Base-by-base conservation (phyloP, 2,888 invertebrate genomes). In the Agriopis leucophaearia region DNA sequence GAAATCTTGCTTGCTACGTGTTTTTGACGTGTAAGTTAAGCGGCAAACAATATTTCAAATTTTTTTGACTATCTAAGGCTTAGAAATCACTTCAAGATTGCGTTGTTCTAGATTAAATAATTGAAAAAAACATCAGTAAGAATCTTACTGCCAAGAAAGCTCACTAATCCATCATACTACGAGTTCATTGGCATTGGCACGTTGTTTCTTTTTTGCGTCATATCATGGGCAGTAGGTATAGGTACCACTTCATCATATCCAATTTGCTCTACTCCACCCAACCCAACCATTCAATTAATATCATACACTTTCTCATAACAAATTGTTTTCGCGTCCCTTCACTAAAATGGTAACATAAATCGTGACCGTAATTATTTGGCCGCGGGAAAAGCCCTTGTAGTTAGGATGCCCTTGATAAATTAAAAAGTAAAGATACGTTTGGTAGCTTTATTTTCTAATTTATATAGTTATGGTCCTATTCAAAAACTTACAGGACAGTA, bases 291-390 rank as follows among this genome's bases (percentile, higher is more conserved):
- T 75, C 77, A 77, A 80, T 80, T 77, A 76, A 64, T 68, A 64
- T 59, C 63, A 80, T 81, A 80, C 79, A 81, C 78, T 80, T 79
- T 81, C 76, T 76, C 74, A 72, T 81, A 82, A 80, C 81, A 83
- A 86, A 86, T 85, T 83, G 83, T 80, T 84, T 80, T 78, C 77
- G 74, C 79, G 79, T 79, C 81, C 81, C 78, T 64, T 73, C 76
- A 78, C 77, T 78, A 79, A 80, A 82, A 82, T 77, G 78, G 76
- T 78, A 78, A 78, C 83, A 88, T 88, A 87, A 87, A 87, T 88
- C 81, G 72, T 76, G 78, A 77, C 81, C 79, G 80, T 84, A 86
- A 87, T 87, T 80, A 84, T 85, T 87, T 78, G 77, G 74, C 78
- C 77, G 76, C 78, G 78, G 74, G 78, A 76, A 78, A 79, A 82